phyloP scores from a whole-genome alignment of 1,140 invertebrate genomes.

The Chrysoperla carnea region DNA sequence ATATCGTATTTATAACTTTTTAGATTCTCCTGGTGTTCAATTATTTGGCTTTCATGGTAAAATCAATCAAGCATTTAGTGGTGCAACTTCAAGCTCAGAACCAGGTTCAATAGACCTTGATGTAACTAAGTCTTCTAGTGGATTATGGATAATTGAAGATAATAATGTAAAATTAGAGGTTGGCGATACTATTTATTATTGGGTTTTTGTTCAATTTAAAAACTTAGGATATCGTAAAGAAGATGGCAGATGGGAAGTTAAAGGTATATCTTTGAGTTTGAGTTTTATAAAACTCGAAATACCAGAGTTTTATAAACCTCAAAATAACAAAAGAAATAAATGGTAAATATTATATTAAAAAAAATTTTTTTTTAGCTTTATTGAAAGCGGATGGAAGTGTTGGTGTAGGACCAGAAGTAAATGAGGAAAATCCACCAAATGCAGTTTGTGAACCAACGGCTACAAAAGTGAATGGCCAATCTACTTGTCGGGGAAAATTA shows the following conservation, averaged over 20 bases:
- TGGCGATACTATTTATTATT: constrained; percentile 16
- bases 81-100: constrained; percentile 1
- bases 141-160: constrained; percentile 16
- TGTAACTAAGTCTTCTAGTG: constrained; percentile 6
- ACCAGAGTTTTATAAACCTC: too few relatives aligned
- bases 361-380: too few relatives aligned
- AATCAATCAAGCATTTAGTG: constrained; percentile 9
- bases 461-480: constrained; percentile 2
- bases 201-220: constrained; percentile 17
- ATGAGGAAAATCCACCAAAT: not conserved
- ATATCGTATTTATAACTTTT: too few relatives aligned
- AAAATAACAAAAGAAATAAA: too few relatives aligned
- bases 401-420: too few relatives aligned
- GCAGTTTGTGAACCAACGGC: not conserved
- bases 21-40: constrained; percentile 14
- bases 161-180: constrained; percentile 5
- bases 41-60: constrained; percentile 17
- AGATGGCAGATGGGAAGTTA: constrained; percentile 6
- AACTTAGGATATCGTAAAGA: constrained; percentile 12
- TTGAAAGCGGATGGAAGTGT: too few relatives aligned
- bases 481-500: constrained; percentile 5
- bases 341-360: too few relatives aligned
- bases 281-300: too few relatives aligned
- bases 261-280: constrained; percentile 1
- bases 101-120: constrained; percentile 11